A percentile compares a stretch with the other conserved stretches of the same genome.
phyloP scores from a whole-genome alignment of 2,888 invertebrate genomes.

The Micropterix aruncella region DNA sequence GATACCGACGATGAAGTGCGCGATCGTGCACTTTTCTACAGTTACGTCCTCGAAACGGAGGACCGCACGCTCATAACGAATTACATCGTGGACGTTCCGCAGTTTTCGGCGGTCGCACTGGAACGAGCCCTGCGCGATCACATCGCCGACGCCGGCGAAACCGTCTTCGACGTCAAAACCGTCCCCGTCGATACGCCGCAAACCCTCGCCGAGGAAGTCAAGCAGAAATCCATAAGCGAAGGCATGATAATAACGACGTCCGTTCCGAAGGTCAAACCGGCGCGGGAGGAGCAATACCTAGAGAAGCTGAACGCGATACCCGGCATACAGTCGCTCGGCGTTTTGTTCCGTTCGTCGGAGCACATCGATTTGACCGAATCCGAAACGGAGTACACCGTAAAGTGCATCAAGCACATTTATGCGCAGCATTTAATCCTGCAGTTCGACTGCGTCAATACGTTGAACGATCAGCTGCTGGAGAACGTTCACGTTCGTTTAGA shows the following conservation, averaged over 20 bases:
- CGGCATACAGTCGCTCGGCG: slow-evolving; percentile 71
- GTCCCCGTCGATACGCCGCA: slow-evolving; percentile 56
- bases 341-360: slow-evolving; percentile 76
- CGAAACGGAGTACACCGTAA: slow-evolving; percentile 95
- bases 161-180: slow-evolving; percentile 71
- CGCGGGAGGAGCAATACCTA: slow-evolving; percentile 73
- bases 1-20: slow-evolving; percentile 98
- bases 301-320: slow-evolving; percentile 72
- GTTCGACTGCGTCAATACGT: slow-evolving; percentile 94
- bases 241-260: slow-evolving; percentile 22
- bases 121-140: slow-evolving; percentile 82
- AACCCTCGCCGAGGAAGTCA: slow-evolving; percentile 25
- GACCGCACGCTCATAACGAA: slow-evolving; percentile 59
- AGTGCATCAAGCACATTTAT: slow-evolving; percentile 88
- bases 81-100: slow-evolving; percentile 60
- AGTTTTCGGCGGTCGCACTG: slow-evolving; percentile 74
- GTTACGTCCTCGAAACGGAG: slow-evolving; percentile 62
- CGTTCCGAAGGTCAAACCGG: slow-evolving; percentile 36
- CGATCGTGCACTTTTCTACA: slow-evolving; percentile 94
- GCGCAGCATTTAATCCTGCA: slow-evolving; percentile 77
- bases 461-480: slow-evolving; percentile 89
- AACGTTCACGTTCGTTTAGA: slow-evolving; percentile 83
- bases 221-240: slow-evolving; percentile 22
- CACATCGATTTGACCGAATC: slow-evolving; percentile 90
- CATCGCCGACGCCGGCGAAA: slow-evolving; percentile 51